Conservation (phyloP, 2,797 vertebrate species). For the Poecilia velifera region DNA sequence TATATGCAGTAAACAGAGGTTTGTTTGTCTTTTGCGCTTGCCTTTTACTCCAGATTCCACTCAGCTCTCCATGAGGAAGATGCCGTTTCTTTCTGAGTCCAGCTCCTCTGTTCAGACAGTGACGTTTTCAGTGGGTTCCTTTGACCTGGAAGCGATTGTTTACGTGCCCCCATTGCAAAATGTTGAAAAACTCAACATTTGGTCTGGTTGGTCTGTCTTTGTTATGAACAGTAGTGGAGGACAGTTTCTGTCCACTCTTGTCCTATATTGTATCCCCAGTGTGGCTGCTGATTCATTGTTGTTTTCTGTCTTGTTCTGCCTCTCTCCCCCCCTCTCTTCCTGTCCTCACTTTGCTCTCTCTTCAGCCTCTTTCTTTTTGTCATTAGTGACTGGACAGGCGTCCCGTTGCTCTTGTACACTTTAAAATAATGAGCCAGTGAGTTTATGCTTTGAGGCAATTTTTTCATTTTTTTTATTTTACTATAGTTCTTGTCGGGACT, state of each 20-base stretch:
- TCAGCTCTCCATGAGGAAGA: not conserved
- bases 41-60: not conserved
- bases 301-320: constrained; percentile 28
- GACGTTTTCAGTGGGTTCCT: not conserved
- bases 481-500: not conserved
- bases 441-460: not conserved
- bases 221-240: not conserved
- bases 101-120: not conserved
- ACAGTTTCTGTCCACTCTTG: not conserved
- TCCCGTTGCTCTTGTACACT: constrained; percentile 22
- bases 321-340: constrained; percentile 69
- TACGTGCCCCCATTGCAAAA: not conserved
- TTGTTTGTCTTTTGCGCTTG: not conserved
- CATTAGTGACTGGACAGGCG: constrained; percentile 42
- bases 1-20: not conserved
- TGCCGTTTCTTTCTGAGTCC: not conserved
- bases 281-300: constrained; percentile 29
- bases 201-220: not conserved
- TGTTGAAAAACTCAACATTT: not conserved
- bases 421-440: not conserved
- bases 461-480: not conserved
- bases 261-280: not conserved
- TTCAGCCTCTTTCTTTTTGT: constrained; percentile 27
- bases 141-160: not conserved
- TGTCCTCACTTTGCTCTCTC: constrained; percentile 53